Evolutionary conservation across 2,113 vertebrate genomes (phyloP).

Genomic region (Coptodon rendalli): DNA sequence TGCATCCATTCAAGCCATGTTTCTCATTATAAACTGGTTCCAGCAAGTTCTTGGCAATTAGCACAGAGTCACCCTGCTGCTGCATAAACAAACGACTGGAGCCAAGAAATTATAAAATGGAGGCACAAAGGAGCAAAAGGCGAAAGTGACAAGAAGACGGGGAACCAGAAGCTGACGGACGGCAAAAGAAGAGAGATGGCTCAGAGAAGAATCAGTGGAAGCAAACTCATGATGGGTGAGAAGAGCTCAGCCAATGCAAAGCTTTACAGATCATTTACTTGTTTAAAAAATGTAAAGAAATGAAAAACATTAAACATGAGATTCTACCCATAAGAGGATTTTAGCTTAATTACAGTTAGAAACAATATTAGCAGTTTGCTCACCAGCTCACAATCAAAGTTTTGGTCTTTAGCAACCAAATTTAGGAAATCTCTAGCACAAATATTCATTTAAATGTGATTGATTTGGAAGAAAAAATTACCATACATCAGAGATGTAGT

Average conservation of each 20-base stretch:
- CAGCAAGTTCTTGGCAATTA: conserved; percentile 12
- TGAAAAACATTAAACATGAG: neutral
- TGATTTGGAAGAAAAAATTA: neutral
- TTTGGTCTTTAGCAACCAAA: neutral
- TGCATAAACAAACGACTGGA: conserved; percentile 38
- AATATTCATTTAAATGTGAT: neutral
- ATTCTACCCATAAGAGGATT: neutral
- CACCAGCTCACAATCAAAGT: neutral
- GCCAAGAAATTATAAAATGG: conserved; percentile 27
- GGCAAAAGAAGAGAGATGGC: conserved; percentile 21
- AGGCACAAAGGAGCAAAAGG: neutral
- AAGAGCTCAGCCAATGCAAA: neutral
- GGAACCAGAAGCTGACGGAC: neutral
- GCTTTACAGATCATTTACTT: accelerated
- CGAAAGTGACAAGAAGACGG: neutral
- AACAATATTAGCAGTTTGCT: neutral
- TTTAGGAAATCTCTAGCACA: accelerated
- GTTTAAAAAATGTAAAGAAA: neutral
- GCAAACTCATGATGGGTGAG: conserved; percentile 43
- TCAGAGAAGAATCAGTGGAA: neutral
- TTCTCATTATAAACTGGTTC: conserved; percentile 55
- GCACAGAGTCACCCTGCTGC: neutral
- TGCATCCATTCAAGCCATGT: conserved; percentile 56
- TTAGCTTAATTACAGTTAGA: neutral
- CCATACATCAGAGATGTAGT: neutral